phyloP scores from a whole-genome alignment of 1,140 invertebrate genomes.

The Dinothrombium tinctorium region DNA sequence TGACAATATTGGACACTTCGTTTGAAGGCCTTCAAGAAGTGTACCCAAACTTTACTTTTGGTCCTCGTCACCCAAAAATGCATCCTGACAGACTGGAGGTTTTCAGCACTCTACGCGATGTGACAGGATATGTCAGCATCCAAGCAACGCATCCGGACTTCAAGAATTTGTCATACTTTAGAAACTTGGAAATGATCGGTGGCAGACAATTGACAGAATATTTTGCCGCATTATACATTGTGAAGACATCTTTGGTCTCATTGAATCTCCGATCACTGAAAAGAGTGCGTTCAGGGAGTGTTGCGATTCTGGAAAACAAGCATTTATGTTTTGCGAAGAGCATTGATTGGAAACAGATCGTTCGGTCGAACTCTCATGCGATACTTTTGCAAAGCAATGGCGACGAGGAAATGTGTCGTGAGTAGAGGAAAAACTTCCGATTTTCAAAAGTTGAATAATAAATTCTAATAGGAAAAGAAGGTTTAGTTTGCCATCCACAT shows the following conservation, averaged over 20 bases:
- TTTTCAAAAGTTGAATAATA: too few relatives aligned
- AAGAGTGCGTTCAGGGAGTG: slow-evolving; percentile 57
- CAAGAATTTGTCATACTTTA: slow-evolving; percentile 68
- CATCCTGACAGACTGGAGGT: slow-evolving; percentile 61
- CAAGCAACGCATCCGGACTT: slow-evolving; percentile 64
- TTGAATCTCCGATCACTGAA: slow-evolving; percentile 59
- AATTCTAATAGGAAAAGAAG: slow-evolving; percentile 38
- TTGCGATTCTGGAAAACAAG: slow-evolving; percentile 67
- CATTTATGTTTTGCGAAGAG: slow-evolving; percentile 66
- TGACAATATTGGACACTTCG: slow-evolving; percentile 63
- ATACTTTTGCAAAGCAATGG: slow-evolving; percentile 47
- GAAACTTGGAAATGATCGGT: slow-evolving; percentile 73
- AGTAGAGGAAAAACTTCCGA: too few relatives aligned
- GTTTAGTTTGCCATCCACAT: slow-evolving; percentile 57
- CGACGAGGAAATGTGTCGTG: slow-evolving; percentile 41
- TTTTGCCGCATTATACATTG: slow-evolving; percentile 62
- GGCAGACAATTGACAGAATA: slow-evolving; percentile 59
- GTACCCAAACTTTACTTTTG: slow-evolving; percentile 42
- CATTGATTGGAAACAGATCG: slow-evolving; percentile 60
- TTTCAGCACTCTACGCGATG: slow-evolving; percentile 70
- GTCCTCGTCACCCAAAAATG: slow-evolving; percentile 44
- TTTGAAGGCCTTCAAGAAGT: slow-evolving; percentile 69
- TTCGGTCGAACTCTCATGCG: slow-evolving; percentile 39
- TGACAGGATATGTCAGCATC: slow-evolving; percentile 75
- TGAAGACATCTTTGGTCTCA: slow-evolving; percentile 62